phyloP scores from a whole-genome alignment of 2,797 vertebrate species.

The Platyrinchus mystaceus region DNA sequence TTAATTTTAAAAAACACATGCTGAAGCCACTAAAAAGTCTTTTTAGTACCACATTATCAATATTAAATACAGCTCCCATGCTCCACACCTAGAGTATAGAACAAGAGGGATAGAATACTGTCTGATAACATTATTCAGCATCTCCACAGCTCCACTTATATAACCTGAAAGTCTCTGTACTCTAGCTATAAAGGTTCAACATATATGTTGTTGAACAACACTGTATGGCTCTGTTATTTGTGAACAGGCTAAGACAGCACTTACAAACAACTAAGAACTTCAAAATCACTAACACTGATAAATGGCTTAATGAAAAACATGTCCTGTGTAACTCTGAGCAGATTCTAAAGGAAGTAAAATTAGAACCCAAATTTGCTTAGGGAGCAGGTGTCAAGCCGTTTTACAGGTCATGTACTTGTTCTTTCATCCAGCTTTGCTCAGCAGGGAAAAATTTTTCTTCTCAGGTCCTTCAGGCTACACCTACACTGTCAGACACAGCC shows the following conservation, averaged over 20 bases:
- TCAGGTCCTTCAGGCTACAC: not conserved
- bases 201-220: not conserved
- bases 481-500: not conserved
- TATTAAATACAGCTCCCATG: not conserved
- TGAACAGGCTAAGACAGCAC: not conserved
- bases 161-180: not conserved
- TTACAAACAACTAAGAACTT: not conserved
- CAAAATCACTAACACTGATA: not conserved
- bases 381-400: not conserved
- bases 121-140: not conserved
- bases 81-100: not conserved
- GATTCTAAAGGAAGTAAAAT: not conserved
- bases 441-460: not conserved
- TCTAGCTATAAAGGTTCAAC: not conserved
- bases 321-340: not conserved
- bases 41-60: not conserved
- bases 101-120: not conserved
- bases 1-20: not conserved
- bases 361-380: not conserved
- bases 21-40: not conserved
- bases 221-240: not conserved
- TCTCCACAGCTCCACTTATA: not conserved
- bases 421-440: not conserved
- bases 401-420: not conserved
- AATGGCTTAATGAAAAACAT: not conserved